Conservation (phyloP, 2,797 vertebrate species). For the Adrianichthys oophorus region DNA sequence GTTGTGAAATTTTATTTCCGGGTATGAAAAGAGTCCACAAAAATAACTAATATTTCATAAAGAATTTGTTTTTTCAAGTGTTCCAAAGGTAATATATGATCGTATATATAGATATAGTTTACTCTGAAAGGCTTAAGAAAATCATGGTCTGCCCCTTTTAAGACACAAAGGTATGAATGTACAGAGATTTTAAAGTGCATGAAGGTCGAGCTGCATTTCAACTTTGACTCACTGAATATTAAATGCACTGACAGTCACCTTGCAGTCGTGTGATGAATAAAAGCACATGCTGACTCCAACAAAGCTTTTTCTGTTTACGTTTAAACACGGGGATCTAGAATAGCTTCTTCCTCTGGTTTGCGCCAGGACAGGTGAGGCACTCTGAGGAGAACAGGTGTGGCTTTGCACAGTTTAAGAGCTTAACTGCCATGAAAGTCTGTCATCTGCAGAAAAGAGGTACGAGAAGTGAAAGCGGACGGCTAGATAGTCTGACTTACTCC, state of each 20-base stretch:
- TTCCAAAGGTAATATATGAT: no score
- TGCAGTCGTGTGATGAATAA: constrained; percentile 69
- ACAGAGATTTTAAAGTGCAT: constrained; percentile 35
- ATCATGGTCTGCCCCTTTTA: constrained; percentile 1
- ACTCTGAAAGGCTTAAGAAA: no score
- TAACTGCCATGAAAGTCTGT: neutral
- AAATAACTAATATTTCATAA: no score
- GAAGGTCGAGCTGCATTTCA: constrained; percentile 34
- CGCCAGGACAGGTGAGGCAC: neutral
- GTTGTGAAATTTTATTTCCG: no score
- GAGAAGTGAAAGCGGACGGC: constrained; percentile 31
- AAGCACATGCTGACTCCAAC: constrained; percentile 22
- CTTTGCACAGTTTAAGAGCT: neutral
- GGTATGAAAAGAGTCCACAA: no score
- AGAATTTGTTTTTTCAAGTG: no score
- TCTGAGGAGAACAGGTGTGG: neutral
- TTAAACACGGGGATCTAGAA: neutral
- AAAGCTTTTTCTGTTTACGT: constrained; percentile 35
- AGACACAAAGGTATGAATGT: constrained; percentile 41
- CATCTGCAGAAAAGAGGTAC: constrained; percentile 2
- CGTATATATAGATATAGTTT: no score
- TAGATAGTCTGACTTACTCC: constrained; percentile 1
- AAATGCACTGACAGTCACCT: constrained; percentile 66
- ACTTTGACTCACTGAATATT: constrained; percentile 35
- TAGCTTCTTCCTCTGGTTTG: neutral